Percentiles rank a stretch among this genome's conserved stretches.
Conservation (phyloP, 2,797 vertebrate species). For the Natrix natrix region DNA sequence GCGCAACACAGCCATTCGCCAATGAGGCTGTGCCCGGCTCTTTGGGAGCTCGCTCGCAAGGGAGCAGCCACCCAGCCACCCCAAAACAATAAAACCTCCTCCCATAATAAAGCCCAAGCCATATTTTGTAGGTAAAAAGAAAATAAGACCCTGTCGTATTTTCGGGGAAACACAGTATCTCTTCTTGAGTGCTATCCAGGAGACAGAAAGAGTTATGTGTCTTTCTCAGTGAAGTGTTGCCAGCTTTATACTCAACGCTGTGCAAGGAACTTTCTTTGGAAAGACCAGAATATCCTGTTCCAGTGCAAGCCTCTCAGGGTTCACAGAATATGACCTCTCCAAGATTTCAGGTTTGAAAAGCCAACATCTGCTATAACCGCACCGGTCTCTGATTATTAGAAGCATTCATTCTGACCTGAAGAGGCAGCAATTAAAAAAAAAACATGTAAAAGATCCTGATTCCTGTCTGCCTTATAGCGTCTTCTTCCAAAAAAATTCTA, state of each 20-base stretch:
- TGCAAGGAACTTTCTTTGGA: neutral
- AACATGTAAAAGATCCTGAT: neutral
- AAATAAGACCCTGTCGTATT: too few relatives aligned
- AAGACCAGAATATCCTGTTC: neutral
- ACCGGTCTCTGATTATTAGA: neutral
- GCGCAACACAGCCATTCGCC: too few relatives aligned
- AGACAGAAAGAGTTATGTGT: neutral
- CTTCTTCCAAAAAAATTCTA: neutral
- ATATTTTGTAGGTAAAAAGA: too few relatives aligned
- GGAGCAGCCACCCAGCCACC: too few relatives aligned
- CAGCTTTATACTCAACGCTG: neutral
- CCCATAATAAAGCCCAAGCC: too few relatives aligned
- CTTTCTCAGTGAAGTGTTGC: neutral
- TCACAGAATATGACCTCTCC: neutral
- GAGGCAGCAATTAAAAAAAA: neutral
- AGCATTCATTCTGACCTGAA: neutral
- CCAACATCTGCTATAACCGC: neutral
- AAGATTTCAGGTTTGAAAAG: neutral
- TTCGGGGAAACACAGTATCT: too few relatives aligned
- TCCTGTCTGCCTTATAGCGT: neutral
- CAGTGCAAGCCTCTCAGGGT: neutral
- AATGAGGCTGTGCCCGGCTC: too few relatives aligned
- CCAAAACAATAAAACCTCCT: too few relatives aligned
- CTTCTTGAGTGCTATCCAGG: neutral
- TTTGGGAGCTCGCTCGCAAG: too few relatives aligned